Evolutionary conservation across 2,113 vertebrate species (phyloP), one percentile per base, ranked within the genome.

Genomic region (Calidris pugnax): DNA sequence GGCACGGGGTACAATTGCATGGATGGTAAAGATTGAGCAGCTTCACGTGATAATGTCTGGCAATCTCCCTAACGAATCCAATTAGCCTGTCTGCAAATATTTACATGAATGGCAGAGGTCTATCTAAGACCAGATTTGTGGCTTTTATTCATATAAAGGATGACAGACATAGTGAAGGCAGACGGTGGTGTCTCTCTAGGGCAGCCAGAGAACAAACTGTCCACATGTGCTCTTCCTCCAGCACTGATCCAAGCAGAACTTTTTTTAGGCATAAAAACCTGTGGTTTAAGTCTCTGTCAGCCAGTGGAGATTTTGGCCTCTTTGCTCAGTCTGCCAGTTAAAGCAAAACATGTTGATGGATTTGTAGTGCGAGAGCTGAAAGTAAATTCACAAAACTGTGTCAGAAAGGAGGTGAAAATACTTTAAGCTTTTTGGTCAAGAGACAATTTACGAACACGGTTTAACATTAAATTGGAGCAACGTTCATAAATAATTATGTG

Each of bases 1-100:
- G 62, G 39, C 17, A 11, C 4, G 10, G 43, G 28, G 1, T n/a
- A 13, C 12, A 55, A 16, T 10, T 1, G 1, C 23, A 1, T 0
- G 50, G 32, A 10, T 57, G 73, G 30, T 59, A 20, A 69, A 39
- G 60, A 45, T 35, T 3, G 24, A 47, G 7, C 41, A 80, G 73
- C 68, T 72, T 39, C n/a, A 0, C 11, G 6, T 14, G 45, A 21
- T 7, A 23, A 22, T 2, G 10, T n/a, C 48, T 39, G 55, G 6
- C 50, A 32, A 3, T 4, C 14, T 39, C 37, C 3, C 0, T 3
- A n/a, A 28, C 22, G n/a, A 59, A 63, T 48, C 22, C 45, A 63
- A 0, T 4, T 39, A 28, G 20, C 37, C 37, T 12, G 0, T 19
- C 35, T 67, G 57, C 35, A 53, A 51, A 48, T 73, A 69, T 22